Evolutionary conservation across 2,888 invertebrate genomes (phyloP).

Genomic region (Eumerus sabulonum): DNA sequence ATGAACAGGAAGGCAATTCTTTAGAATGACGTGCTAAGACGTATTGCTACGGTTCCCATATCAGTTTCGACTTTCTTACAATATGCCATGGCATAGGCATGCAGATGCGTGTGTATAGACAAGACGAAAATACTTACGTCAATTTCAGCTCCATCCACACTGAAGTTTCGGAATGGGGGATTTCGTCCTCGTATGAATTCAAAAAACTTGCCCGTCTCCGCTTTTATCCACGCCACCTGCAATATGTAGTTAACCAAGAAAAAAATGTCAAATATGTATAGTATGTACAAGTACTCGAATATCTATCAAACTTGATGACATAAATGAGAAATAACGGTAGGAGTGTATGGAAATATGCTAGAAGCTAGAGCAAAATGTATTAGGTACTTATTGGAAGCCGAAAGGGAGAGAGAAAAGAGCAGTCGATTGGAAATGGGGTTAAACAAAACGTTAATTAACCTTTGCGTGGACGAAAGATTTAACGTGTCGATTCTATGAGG

Average conservation of each 20-base stretch:
- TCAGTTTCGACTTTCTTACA: constrained; percentile 36
- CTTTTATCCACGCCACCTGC: constrained; percentile 79
- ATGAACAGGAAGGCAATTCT: neutral
- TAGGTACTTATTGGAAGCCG: constrained; percentile 20
- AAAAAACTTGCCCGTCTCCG: constrained; percentile 84
- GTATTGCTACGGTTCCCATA: constrained; percentile 27
- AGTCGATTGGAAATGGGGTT: constrained; percentile 4
- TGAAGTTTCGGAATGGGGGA: constrained; percentile 85
- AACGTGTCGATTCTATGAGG: too few relatives aligned
- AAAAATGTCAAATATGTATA: too few relatives aligned
- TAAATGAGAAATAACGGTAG: constrained; percentile 41
- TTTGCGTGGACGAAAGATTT: constrained; percentile 3
- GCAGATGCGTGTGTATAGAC: neutral
- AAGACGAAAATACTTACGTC: constrained; percentile 83
- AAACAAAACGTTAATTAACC: constrained; percentile 36
- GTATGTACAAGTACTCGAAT: too few relatives aligned
- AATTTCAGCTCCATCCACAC: constrained; percentile 85
- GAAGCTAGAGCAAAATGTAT: constrained; percentile 2
- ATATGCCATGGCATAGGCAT: constrained; percentile 16
- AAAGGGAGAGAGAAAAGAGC: neutral
- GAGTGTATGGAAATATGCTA: constrained; percentile 15
- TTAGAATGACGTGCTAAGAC: constrained; percentile 25
- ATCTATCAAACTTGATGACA: neutral
- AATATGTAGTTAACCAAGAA: too few relatives aligned
- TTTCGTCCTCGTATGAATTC: constrained; percentile 88